Percentiles rank a stretch among this genome's conserved stretches.
Evolutionary conservation across 1,140 invertebrate genomes (phyloP).

Genomic region (Sogatella furcifera): DNA sequence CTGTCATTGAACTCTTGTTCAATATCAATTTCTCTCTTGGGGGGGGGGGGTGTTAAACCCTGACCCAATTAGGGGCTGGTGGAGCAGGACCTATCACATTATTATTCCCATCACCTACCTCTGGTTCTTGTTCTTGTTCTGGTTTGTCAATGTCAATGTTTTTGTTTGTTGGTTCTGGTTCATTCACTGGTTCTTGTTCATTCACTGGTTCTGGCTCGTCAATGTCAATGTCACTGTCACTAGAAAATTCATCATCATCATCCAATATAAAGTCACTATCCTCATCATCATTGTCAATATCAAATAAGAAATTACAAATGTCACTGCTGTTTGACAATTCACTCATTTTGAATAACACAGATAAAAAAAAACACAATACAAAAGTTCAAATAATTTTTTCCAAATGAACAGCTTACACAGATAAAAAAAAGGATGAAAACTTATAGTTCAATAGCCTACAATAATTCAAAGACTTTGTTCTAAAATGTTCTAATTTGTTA

Average conservation of each 20-base stretch:
- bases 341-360: background rate
- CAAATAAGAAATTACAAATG: background rate
- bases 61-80: background rate
- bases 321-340: background rate
- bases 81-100: background rate
- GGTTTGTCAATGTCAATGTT: background rate
- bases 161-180: background rate
- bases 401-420: too few species aligned
- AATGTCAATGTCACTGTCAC: background rate
- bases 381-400: too few species aligned
- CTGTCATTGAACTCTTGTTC: background rate
- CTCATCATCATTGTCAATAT: background rate
- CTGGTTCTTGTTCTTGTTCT: background rate
- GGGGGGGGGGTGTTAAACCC: background rate
- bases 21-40: background rate
- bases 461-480: too few species aligned
- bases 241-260: background rate
- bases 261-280: background rate
- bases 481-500: too few species aligned
- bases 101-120: background rate
- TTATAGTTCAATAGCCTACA: too few species aligned
- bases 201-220: background rate
- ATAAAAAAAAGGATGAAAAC: too few species aligned
- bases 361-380: too few species aligned
- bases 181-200: background rate